These are phyloP conservation scores for Phalera bucephala DNA, from an alignment of 2,888 invertebrate genomes.

Conservation along the genomic window DNA sequence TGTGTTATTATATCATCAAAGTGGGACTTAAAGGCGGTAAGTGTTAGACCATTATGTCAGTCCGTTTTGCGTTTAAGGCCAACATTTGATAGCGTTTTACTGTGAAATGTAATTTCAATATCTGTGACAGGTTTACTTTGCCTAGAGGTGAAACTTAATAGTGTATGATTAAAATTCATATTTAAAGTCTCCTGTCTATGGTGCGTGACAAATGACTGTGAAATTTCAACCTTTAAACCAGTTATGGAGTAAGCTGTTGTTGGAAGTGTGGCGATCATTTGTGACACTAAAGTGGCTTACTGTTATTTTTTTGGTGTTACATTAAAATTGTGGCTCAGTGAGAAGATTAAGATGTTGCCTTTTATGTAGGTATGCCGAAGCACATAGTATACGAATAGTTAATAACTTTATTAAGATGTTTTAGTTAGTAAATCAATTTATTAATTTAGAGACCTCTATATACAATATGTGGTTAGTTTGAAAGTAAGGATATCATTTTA, in stretches of 20 bases:
- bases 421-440: too few species aligned
- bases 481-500: too few species aligned
- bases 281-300: constrained; percentile 23
- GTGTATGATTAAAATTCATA: constrained; percentile 41
- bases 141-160: constrained; percentile 44
- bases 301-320: constrained; percentile 18
- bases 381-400: too few species aligned
- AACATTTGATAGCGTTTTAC: constrained; percentile 19
- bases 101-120: constrained; percentile 47
- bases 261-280: constrained; percentile 6
- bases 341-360: constrained; percentile 4
- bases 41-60: constrained; percentile 32
- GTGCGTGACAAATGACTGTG: constrained; percentile 37
- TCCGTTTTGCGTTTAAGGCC: constrained; percentile 29
- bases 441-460: too few species aligned
- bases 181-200: constrained; percentile 29
- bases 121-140: constrained; percentile 47
- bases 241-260: constrained; percentile 16
- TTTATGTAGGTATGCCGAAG: too few species aligned
- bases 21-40: constrained; percentile 26
- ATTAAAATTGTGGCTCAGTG: constrained; percentile 6
- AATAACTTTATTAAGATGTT: too few species aligned
- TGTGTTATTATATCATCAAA: constrained; percentile 57
- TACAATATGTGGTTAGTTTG: too few species aligned
- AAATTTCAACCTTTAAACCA: constrained; percentile 28